Percentiles rank a stretch among this genome's conserved stretches.
Evolutionary conservation across 1,140 invertebrate genomes (phyloP).

Genomic region (Argopecten irradians): DNA sequence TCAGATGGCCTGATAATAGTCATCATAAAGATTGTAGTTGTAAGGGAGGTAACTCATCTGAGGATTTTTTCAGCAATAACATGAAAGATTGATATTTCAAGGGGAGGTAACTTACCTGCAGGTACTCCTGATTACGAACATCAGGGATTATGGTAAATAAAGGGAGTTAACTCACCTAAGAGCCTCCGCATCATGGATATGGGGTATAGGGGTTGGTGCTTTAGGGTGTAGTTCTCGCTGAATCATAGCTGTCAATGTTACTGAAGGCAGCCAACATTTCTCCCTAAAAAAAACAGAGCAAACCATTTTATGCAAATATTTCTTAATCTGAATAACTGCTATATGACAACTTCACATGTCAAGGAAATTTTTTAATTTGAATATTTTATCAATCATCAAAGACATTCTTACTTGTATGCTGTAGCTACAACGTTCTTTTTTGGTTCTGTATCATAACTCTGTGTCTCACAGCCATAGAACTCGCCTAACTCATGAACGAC

Average conservation of each 20-base stretch:
- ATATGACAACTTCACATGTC: background rate
- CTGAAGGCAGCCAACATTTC: conserved; percentile 66
- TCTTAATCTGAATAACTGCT: background rate
- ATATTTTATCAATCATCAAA: no score
- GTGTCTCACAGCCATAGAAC: conserved; percentile 94
- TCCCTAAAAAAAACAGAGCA: conserved; percentile 58
- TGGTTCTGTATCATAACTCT: conserved; percentile 95
- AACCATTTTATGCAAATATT: background rate
- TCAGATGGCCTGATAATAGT: background rate
- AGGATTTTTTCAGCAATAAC: background rate
- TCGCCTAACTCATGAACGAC: conserved; percentile 96
- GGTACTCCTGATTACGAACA: background rate
- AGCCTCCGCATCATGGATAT: conserved; percentile 55
- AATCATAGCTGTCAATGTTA: conserved; percentile 62
- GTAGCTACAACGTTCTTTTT: conserved; percentile 96
- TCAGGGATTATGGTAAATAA: background rate
- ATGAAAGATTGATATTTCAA: background rate
- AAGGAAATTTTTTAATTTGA: background rate
- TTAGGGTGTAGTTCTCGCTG: conserved; percentile 65
- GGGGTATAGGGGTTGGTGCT: conserved; percentile 68
- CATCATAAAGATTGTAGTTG: background rate
- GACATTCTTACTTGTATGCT: conserved; percentile 84
- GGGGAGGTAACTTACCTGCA: no score
- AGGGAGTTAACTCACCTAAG: conserved; percentile 57
- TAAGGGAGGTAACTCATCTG: background rate